Evolutionary conservation across 2,113 vertebrate species (phyloP).

Genomic region (Pteronura brasiliensis): DNA sequence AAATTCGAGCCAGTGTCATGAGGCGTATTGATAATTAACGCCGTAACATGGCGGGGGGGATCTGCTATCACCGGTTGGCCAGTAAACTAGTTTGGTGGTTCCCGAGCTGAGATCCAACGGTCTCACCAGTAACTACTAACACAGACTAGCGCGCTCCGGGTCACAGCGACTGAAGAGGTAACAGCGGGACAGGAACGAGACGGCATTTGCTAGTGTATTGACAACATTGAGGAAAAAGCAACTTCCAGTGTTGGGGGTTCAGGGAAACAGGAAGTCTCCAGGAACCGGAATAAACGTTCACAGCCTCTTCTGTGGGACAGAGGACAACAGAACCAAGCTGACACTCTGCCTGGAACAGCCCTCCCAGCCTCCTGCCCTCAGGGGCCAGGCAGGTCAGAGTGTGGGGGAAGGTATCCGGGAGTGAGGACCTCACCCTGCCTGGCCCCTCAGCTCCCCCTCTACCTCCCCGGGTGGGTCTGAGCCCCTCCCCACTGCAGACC

Average conservation of each 20-base stretch:
- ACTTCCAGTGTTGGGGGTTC: background rate
- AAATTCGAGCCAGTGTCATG: accelerated
- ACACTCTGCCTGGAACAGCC: background rate
- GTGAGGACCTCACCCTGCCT: background rate
- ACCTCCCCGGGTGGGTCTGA: background rate
- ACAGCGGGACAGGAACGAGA: background rate
- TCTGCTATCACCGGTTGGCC: background rate
- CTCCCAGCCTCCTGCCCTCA: background rate
- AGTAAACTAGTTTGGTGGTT: background rate
- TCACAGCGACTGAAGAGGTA: background rate
- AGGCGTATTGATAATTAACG: background rate
- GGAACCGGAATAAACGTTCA: too few species aligned
- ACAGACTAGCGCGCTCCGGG: background rate
- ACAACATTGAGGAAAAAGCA: too few species aligned
- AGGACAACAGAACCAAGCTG: background rate
- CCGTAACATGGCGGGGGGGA: too few species aligned
- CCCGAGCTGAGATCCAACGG: background rate
- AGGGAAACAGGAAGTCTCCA: too few species aligned
- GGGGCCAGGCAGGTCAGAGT: background rate
- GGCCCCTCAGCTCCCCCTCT: background rate
- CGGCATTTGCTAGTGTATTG: background rate
- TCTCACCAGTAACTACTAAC: background rate
- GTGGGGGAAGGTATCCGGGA: too few species aligned
- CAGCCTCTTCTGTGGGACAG: accelerated
- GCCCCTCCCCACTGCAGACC: background rate